Base-by-base conservation (phyloP, 2,888 invertebrate genomes). In the Nomada hirtipes region DNA sequence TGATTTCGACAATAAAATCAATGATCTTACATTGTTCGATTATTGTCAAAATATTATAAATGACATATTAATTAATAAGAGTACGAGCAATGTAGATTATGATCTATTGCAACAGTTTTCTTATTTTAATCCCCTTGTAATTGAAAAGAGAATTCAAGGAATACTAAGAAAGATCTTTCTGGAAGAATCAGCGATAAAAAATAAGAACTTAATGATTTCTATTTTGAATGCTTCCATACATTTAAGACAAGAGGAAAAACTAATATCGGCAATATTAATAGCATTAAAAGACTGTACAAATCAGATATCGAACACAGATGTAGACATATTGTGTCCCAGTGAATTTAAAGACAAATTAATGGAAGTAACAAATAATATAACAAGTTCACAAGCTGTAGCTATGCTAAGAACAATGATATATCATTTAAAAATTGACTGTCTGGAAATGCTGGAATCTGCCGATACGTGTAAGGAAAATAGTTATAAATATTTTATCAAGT, bases 161-260 rank as follows among this genome's bases (percentile, higher is more conserved):
- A 88, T 93, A 57, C 76, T 93, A 3, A 83, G 76, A 67, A 90
- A 82, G 83, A 78, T 91, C 65, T 76, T 92, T 44, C 53, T 88
- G n/a, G 77, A 79, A 72, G 71, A 80, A 67, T 86, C 80, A 71
- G 57, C 69, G 44, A 44, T 60, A 18, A 69, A 87, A 23, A 53
- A 76, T 23, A 89, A 88, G 36, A 59, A 87, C 57, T 79, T 93
- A 15, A 75, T 92, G 75, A 86, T 82, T 18, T 79, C 86, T 44
- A 83, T 92, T 82, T 80, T 92, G 64, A 81, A 91, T 52, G 86
- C 91, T 10, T 90, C 89, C 61, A 76, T 90, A 20, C 89, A 88
- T 44, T 85, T 93, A 65, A 87, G 91, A 76, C 87, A 90, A 67
- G 91, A 92, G 36, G 90, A 92, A 47, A 93, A 93, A 86, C 88